Conservation (phyloP, 2,888 invertebrate genomes). For the Pheosia gnoma region DNA sequence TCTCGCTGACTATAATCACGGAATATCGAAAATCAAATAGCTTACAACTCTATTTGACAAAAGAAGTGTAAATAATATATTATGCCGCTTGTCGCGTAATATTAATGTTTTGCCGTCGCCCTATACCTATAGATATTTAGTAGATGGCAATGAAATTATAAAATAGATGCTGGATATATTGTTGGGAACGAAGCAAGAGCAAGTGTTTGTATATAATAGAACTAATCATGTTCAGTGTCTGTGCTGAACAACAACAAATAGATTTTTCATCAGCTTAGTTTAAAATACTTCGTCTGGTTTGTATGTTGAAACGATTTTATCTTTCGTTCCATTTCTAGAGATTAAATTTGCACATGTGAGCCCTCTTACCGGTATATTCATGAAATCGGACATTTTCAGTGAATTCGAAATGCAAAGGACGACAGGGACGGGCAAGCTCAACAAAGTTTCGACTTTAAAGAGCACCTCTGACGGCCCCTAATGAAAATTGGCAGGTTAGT, state of each 20-base stretch:
- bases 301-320: constrained; percentile 33
- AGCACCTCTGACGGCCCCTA: constrained; percentile 61
- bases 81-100: no score
- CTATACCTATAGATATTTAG: no score
- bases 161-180: no score
- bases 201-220: no score
- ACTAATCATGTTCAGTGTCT: no score
- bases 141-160: no score
- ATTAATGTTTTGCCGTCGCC: no score
- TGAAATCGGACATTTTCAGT: constrained; percentile 58
- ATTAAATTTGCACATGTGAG: constrained; percentile 47
- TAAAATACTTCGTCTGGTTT: constrained; percentile 25
- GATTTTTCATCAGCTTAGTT: constrained; percentile 7
- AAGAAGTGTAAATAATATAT: no score
- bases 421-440: constrained; percentile 48
- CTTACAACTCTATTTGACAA: no score
- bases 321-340: constrained; percentile 44
- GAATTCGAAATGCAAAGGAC: constrained; percentile 67
- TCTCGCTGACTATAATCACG: no score
- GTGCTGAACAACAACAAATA: constrained; percentile 1
- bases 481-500: constrained; percentile 80
- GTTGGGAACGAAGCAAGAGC: no score
- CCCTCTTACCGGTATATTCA: constrained; percentile 46
- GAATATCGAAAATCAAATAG: no score
- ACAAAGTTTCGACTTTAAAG: constrained; percentile 64